Percentiles rank a stretch among this genome's conserved stretches.
Evolutionary conservation across 1,140 invertebrate species (phyloP).

Genomic region (Brachionus plicatilis): DNA sequence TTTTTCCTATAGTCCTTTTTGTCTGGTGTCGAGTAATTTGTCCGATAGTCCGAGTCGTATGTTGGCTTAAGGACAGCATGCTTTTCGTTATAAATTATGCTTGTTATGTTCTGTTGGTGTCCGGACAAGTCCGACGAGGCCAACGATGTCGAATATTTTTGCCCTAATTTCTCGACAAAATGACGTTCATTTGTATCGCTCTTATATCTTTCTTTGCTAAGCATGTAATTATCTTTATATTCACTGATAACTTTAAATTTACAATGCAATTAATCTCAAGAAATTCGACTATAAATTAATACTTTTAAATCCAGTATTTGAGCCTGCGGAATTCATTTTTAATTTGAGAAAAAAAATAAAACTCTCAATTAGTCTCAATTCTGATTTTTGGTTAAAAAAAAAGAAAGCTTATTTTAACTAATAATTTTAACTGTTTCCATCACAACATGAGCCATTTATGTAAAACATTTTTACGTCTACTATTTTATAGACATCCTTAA

Average conservation of each 20-base stretch:
- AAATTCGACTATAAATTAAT: not conserved
- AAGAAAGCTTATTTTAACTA: not conserved
- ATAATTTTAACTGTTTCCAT: constrained; percentile 20
- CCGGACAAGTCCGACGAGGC: not conserved
- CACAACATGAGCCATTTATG: not conserved
- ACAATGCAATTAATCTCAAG: not conserved
- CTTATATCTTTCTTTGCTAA: not conserved
- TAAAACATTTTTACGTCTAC: not conserved
- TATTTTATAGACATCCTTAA: not conserved
- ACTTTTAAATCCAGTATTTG: constrained; percentile 14
- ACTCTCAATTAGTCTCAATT: not conserved
- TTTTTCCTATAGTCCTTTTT: constrained; percentile 30
- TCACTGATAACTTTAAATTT: not conserved
- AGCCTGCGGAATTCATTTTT: not conserved
- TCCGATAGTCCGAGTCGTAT: not conserved
- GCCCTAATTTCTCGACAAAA: not conserved
- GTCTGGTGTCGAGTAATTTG: constrained; percentile 1
- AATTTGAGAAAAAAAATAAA: not conserved
- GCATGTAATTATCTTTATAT: constrained; percentile 25
- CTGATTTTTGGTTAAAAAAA: not conserved
- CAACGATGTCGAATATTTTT: not conserved
- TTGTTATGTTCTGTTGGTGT: not conserved
- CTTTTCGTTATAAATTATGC: constrained; percentile 11
- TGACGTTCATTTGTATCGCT: not conserved
- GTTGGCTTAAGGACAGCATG: not conserved